Percentiles rank a stretch among this genome's conserved stretches.
These are phyloP conservation scores for Schizopygopsis malacanthus DNA, from an alignment of 2,797 vertebrate species.

Conservation along the genomic window DNA sequence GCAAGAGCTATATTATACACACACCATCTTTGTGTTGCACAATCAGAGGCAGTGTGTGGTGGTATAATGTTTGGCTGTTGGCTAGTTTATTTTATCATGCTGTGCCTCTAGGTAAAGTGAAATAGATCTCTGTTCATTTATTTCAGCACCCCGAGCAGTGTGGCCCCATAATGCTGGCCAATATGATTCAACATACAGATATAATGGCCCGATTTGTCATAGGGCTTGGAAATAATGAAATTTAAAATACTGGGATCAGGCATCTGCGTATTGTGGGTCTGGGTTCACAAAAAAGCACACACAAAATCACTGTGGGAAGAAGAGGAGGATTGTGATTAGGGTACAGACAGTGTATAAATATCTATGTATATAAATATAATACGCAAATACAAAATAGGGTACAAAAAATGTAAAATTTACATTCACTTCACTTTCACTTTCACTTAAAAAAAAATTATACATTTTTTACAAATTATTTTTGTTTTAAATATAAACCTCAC, in stretches of 20 bases:
- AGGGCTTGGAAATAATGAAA: constrained; percentile 71
- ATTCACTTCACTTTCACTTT: too few relatives aligned
- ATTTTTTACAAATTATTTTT: too few relatives aligned
- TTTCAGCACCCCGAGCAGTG: constrained; percentile 71
- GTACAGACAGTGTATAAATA: not conserved
- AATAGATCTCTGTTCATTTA: constrained; percentile 76
- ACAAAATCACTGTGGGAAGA: not conserved
- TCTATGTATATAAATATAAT: not conserved
- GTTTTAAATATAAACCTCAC: not conserved
- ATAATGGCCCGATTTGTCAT: constrained; percentile 75
- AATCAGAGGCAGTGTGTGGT: constrained; percentile 19
- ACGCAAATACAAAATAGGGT: not conserved
- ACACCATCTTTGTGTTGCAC: constrained; percentile 24
- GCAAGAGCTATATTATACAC: not conserved
- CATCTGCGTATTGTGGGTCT: constrained; percentile 58
- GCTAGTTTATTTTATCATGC: constrained; percentile 74
- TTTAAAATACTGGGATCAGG: constrained; percentile 66
- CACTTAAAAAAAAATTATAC: too few relatives aligned
- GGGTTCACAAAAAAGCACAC: constrained; percentile 34
- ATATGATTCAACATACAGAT: constrained; percentile 75
- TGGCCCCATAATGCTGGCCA: constrained; percentile 69
- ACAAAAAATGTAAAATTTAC: too few relatives aligned
- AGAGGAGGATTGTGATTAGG: not conserved
- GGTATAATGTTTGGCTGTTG: constrained; percentile 68
- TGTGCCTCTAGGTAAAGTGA: constrained; percentile 71